Evolutionary conservation across 2,888 invertebrate genomes (phyloP).

Genomic region (Tolmerus cingulatus): DNA sequence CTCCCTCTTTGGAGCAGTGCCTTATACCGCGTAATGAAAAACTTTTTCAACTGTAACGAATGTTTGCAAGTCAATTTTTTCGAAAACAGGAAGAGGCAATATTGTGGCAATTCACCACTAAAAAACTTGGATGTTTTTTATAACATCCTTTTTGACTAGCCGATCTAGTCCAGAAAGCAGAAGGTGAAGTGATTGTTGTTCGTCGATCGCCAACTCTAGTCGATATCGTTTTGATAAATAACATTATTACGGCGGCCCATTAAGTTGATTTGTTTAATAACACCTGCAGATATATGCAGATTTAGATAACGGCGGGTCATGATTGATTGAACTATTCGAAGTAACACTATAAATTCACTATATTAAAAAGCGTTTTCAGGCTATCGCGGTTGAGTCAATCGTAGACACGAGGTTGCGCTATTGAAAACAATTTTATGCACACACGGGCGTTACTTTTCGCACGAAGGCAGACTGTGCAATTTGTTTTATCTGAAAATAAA

Average conservation of each 20-base stretch:
- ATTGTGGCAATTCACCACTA: background rate
- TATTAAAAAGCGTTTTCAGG: slow-evolving; percentile 26
- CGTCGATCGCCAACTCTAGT: background rate
- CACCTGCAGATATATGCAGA: slow-evolving; percentile 19
- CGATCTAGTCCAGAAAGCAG: background rate
- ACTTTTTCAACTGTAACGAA: slow-evolving; percentile 17
- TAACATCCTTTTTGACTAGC: background rate
- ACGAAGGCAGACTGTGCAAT: slow-evolving; percentile 5
- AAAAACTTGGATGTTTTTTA: background rate
- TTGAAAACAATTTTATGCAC: slow-evolving; percentile 18
- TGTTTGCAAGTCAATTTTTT: slow-evolving; percentile 3
- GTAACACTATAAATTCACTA: background rate
- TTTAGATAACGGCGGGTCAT: background rate
- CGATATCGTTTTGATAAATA: slow-evolving; percentile 13
- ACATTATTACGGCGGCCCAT: background rate
- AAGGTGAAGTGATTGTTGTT: background rate
- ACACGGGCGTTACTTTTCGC: background rate
- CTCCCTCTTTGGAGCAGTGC: slow-evolving; percentile 10
- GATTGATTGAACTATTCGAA: slow-evolving; percentile 30
- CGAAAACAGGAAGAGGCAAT: background rate
- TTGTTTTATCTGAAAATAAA: slow-evolving; percentile 22
- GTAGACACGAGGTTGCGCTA: background rate
- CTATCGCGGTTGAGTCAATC: slow-evolving; percentile 3
- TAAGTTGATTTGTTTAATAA: slow-evolving; percentile 29
- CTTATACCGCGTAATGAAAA: background rate